A percentile compares a stretch with the other conserved stretches of the same genome.
Conservation (phyloP, 2,797 vertebrate species). For the Huso huso region DNA sequence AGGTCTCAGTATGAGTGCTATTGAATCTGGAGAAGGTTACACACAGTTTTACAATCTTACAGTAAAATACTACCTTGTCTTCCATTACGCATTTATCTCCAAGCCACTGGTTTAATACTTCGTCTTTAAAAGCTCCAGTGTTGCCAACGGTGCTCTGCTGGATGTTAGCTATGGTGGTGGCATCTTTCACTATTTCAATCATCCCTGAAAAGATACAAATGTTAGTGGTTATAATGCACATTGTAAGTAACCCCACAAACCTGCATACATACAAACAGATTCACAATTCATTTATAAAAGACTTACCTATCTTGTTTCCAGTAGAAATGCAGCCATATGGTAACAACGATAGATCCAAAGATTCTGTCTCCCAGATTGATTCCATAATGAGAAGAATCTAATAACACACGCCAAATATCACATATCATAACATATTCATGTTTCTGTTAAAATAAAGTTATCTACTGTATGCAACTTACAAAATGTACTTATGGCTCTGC, state of each 20-base stretch:
- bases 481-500: too few species aligned
- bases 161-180: constrained; percentile 94
- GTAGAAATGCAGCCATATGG: constrained; percentile 98
- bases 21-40: too few species aligned
- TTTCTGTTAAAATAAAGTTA: too few species aligned
- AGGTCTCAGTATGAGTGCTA: too few species aligned
- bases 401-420: constrained; percentile 14
- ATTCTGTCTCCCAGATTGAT: constrained; percentile 95
- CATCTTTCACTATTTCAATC: constrained; percentile 96
- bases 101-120: constrained; percentile 91
- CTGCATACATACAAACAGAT: neutral
- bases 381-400: constrained; percentile 97
- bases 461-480: too few species aligned
- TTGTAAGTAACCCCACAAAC: neutral
- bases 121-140: constrained; percentile 93
- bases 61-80: constrained; percentile 69
- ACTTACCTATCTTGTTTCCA: constrained; percentile 88
- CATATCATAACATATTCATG: too few species aligned
- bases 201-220: constrained; percentile 63
- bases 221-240: neutral
- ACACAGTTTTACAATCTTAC: too few species aligned
- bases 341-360: constrained; percentile 84
- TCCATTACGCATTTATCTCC: constrained; percentile 85
- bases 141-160: constrained; percentile 96
- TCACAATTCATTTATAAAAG: neutral